Evolutionary conservation across 1,140 invertebrate species (phyloP).

Genomic region (Panagrolaimus sp.): DNA sequence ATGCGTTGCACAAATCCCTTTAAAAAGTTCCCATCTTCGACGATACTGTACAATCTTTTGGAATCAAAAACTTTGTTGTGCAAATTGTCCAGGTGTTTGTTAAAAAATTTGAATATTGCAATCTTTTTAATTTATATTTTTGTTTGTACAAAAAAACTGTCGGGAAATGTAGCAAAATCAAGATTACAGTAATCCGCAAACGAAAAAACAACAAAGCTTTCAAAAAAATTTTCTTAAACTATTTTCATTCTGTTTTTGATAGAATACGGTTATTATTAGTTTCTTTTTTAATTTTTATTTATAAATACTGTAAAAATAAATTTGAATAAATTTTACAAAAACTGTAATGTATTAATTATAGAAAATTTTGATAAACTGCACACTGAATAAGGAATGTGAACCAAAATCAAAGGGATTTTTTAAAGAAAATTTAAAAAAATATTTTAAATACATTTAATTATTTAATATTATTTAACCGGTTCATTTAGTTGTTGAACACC

Average conservation of each 20-base stretch:
- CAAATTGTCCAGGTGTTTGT: conserved; percentile 52
- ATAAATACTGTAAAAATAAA: too few species aligned
- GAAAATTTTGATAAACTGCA: not conserved
- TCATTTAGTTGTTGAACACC: not conserved
- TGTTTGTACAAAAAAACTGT: conserved; percentile 24
- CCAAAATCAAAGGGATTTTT: not conserved
- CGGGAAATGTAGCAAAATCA: not conserved
- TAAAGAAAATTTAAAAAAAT: not conserved
- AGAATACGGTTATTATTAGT: too few species aligned
- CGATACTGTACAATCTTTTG: conserved; percentile 59
- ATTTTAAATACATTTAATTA: not conserved
- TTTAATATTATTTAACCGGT: conserved; percentile 1
- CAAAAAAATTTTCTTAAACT: not conserved
- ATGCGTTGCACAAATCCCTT: conserved; percentile 47
- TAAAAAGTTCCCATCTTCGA: conserved; percentile 50
- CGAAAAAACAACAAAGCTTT: not conserved
- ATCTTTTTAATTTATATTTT: conserved; percentile 35
- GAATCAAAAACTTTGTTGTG: conserved; percentile 57
- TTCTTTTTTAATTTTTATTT: too few species aligned
- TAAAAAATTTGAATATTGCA: conserved; percentile 34
- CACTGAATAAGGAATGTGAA: not conserved
- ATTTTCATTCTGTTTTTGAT: not conserved
- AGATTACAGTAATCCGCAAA: conserved; percentile 1
- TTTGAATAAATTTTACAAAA: too few species aligned
- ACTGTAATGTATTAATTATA: not conserved